Conservation (phyloP, 2,888 invertebrate genomes). For the Drosophila recens region DNA sequence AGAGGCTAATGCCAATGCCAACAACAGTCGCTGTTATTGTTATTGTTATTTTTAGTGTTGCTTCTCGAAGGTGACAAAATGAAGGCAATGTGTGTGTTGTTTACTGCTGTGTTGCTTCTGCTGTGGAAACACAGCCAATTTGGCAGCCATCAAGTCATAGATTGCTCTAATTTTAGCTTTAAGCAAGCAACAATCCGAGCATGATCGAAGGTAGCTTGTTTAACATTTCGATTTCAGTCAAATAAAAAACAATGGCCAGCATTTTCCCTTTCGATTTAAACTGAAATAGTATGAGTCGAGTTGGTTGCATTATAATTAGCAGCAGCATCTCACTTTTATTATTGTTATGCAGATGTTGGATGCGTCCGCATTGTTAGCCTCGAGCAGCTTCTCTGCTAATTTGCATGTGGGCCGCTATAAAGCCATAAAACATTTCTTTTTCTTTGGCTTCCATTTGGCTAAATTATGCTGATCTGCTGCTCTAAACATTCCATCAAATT, state of each 20-base stretch:
- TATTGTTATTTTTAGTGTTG: conserved; percentile 18
- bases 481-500: conserved; percentile 67
- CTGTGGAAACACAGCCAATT: conserved; percentile 40
- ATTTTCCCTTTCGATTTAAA: conserved; percentile 68
- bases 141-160: conserved; percentile 36
- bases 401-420: conserved; percentile 74
- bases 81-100: conserved; percentile 37
- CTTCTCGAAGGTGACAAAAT: conserved; percentile 76
- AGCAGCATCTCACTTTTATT: conserved; percentile 61
- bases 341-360: conserved; percentile 57
- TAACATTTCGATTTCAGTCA: conserved; percentile 11
- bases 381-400: conserved; percentile 40
- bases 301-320: conserved; percentile 65
- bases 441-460: conserved; percentile 56
- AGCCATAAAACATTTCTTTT: conserved; percentile 70
- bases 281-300: conserved; percentile 1
- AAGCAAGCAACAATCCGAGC: conserved; percentile 15
- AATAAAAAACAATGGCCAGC: conserved; percentile 38
- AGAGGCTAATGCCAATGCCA: conserved; percentile 69
- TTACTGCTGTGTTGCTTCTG: conserved; percentile 16
- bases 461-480: conserved; percentile 61
- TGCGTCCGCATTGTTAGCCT: conserved; percentile 38
- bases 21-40: conserved; percentile 34
- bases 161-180: conserved; percentile 67
- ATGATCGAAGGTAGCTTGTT: conserved; percentile 37